Percentiles rank a stretch among this genome's conserved stretches.
Conservation (phyloP, 1,140 invertebrate species). For the Lysiphlebus fabarum region DNA sequence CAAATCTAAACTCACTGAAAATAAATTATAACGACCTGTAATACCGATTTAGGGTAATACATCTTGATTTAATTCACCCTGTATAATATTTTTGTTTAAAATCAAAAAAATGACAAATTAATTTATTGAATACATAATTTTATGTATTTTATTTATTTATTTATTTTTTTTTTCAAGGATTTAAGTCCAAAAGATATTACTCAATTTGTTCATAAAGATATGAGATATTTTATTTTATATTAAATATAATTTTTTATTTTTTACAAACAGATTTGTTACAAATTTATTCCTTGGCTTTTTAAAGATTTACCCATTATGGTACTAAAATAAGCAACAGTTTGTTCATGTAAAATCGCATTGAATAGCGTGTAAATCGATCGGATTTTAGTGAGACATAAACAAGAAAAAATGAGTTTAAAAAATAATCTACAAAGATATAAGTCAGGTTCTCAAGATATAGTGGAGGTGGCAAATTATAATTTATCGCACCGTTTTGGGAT, state of each 20-base stretch:
- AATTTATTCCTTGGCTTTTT: slow-evolving; percentile 13
- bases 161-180: slow-evolving; percentile 5
- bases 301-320: background rate
- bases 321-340: background rate
- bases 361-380: slow-evolving; percentile 24
- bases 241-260: background rate
- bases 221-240: background rate
- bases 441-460: background rate
- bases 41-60: too few relatives aligned
- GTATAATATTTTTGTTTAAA: too few relatives aligned
- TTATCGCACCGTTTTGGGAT: slow-evolving; percentile 28
- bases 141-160: slow-evolving; percentile 10
- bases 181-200: background rate
- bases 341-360: background rate
- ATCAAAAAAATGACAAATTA: background rate
- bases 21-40: too few relatives aligned
- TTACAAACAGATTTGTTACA: slow-evolving; percentile 21
- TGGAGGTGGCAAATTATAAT: slow-evolving; percentile 33
- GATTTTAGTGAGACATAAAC: slow-evolving; percentile 2
- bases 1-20: too few relatives aligned
- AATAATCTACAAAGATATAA: background rate
- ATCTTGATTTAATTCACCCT: too few relatives aligned
- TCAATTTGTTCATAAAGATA: slow-evolving; percentile 11
- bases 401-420: background rate
- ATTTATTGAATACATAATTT: background rate